Evolutionary conservation across 2,797 vertebrate genomes (phyloP).

Genomic region (Megalops cyprinoides): DNA sequence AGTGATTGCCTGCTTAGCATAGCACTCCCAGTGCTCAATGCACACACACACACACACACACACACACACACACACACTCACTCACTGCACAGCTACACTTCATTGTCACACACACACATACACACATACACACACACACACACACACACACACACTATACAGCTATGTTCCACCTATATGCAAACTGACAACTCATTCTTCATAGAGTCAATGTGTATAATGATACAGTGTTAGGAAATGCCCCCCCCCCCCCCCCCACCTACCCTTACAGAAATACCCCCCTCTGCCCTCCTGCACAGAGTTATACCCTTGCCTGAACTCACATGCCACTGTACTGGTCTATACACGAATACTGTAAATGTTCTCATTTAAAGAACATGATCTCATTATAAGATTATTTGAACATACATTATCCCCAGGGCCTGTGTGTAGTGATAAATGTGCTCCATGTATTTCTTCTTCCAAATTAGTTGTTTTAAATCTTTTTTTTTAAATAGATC

Average conservation of each 20-base stretch:
- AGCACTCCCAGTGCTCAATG: no score
- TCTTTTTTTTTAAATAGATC: background rate
- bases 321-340: background rate
- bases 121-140: no score
- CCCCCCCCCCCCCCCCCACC: no score
- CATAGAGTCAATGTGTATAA: conserved; percentile 33
- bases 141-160: no score
- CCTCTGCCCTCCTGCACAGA: no score
- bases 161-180: conserved; percentile 40
- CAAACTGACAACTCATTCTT: conserved; percentile 36
- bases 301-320: no score
- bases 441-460: background rate
- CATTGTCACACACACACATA: no score
- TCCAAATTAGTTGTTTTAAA: background rate
- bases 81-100: conserved; percentile 23
- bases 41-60: no score
- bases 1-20: conserved; percentile 57
- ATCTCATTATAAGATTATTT: no score
- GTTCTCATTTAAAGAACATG: background rate
- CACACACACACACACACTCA: conserved; percentile 36
- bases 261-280: no score
- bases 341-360: no score
- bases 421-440: background rate
- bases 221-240: no score
- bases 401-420: background rate